Evolutionary conservation across 2,113 vertebrate genomes (phyloP), one percentile per base, ranked within the genome.

Genomic region (Eulacestoma nigropectus): DNA sequence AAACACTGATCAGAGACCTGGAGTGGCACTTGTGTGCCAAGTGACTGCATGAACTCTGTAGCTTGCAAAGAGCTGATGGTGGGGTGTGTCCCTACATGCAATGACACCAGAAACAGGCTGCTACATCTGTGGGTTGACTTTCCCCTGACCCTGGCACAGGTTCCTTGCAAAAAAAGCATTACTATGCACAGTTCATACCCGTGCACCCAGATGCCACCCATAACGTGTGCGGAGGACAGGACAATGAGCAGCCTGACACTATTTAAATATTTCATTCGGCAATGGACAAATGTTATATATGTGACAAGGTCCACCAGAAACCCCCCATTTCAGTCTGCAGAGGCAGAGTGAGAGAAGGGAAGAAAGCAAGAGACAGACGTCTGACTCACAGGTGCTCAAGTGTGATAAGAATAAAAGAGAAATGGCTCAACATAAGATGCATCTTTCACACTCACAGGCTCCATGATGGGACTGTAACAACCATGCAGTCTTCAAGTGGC

Each of bases 191-290:
- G 5, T 41, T 55, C 52, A 53, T 7, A 49, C 11, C 10, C 14
- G 10, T 44, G 12, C 23, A 65, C 7, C 19, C 59, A 70, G 18
- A 9, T 41, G 11, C 50, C 42, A 49, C 49, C 25, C 37, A 10
- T 22, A 33, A 60, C 0, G 0, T 13, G 11, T 42, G 55, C 26
- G 59, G 55, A 70, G 53, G 32, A 57, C 32, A 53, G n/a, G 18
- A 25, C n/a, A 65, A 14, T 26, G 18, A 86, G 59, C 55, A 87
- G n/a, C 30, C 73, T 89, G 29, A 70, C 47, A 30, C 19, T 52
- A 78, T 10, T 37, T 20, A 74, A 23, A 25, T 59, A 50, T 47
- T 81, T 82, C 21, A 22, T 72, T 87, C 55, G 81, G 21, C 4
- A 8, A 22, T 27, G 47, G 13, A 8, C 56, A 82, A 15, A 56